Percentiles rank a stretch among this genome's conserved stretches.
Conservation (phyloP, 2,797 vertebrate genomes). For the Enteromius paludinosus region DNA sequence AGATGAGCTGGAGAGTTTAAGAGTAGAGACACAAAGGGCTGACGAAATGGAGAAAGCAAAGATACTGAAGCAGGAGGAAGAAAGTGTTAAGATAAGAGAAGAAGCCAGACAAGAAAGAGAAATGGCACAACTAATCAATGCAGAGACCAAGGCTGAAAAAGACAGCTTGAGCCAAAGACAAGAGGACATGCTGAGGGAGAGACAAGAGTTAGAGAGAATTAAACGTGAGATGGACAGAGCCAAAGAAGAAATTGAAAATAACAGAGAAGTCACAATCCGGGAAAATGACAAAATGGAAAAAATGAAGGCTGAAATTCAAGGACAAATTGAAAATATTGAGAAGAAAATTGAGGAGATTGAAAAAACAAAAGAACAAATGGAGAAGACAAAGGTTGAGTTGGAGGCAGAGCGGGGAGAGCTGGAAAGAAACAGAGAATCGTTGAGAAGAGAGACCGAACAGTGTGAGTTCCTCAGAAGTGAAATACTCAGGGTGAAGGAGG, state of each 20-base stretch:
- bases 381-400: constrained; percentile 42
- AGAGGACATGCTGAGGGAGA: constrained; percentile 48
- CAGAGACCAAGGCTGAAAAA: constrained; percentile 44
- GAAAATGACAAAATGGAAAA: constrained; percentile 55
- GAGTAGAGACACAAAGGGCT: constrained; percentile 43
- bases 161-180: constrained; percentile 37
- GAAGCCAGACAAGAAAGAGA: constrained; percentile 46
- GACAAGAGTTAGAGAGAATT: constrained; percentile 48
- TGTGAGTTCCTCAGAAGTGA: constrained; percentile 52
- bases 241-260: constrained; percentile 49
- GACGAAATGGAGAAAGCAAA: constrained; percentile 45
- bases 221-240: constrained; percentile 29
- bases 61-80: constrained; percentile 40
- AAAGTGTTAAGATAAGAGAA: constrained; percentile 39
- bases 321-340: constrained; percentile 51
- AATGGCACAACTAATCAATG: constrained; percentile 29
- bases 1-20: constrained; percentile 54
- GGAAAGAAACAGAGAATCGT: constrained; percentile 43
- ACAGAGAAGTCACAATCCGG: constrained; percentile 34
- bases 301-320: constrained; percentile 56
- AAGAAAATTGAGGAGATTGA: constrained; percentile 45
- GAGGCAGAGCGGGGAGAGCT: constrained; percentile 46
- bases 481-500: constrained; percentile 53
- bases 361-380: constrained; percentile 47
- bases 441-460: constrained; percentile 48